Evolutionary conservation across 64 coral and sea anemone genomes (phyloP).

Genomic region (Dendronephthya gigantea): DNA sequence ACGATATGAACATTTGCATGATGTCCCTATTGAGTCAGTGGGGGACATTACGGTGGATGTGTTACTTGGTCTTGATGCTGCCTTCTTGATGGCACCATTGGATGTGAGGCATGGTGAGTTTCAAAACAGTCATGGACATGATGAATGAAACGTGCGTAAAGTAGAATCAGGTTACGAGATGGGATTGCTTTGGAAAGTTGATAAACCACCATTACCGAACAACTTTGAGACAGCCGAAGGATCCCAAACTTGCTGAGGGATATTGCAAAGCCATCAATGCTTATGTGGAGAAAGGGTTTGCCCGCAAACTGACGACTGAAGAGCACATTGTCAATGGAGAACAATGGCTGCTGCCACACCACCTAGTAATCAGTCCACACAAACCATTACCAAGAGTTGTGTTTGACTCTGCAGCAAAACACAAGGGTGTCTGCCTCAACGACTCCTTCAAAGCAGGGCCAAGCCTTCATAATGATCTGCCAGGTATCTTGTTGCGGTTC

Average conservation of each 20-base stretch:
- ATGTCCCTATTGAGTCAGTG: constrained; percentile 38
- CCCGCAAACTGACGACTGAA: background rate
- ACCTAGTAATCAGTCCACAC: constrained; percentile 16
- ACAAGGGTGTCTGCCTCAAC: constrained; percentile 20
- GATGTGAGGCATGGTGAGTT: constrained; percentile 12
- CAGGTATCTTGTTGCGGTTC: background rate
- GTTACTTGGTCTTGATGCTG: constrained; percentile 31
- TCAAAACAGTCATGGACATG: constrained; percentile 15
- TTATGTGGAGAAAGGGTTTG: constrained; percentile 24
- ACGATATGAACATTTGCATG: background rate
- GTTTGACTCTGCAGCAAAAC: constrained; percentile 17
- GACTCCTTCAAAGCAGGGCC: background rate
- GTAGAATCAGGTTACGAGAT: constrained; percentile 43
- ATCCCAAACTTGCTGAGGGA: constrained; percentile 14
- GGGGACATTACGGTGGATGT: constrained; percentile 32
- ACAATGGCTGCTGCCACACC: constrained; percentile 25
- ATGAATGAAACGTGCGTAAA: too few relatives aligned
- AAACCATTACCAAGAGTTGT: constrained; percentile 24
- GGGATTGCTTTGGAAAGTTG: constrained; percentile 35
- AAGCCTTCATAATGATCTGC: background rate
- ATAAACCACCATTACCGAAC: constrained; percentile 32
- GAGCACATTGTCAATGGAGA: background rate
- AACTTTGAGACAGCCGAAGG: constrained; percentile 31
- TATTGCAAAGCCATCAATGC: constrained; percentile 7
- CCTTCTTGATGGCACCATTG: constrained; percentile 35